A percentile compares a stretch with the other conserved stretches of the same genome.
Conservation (phyloP, 2,888 invertebrate species). For the Euplagia quadripunctaria region DNA sequence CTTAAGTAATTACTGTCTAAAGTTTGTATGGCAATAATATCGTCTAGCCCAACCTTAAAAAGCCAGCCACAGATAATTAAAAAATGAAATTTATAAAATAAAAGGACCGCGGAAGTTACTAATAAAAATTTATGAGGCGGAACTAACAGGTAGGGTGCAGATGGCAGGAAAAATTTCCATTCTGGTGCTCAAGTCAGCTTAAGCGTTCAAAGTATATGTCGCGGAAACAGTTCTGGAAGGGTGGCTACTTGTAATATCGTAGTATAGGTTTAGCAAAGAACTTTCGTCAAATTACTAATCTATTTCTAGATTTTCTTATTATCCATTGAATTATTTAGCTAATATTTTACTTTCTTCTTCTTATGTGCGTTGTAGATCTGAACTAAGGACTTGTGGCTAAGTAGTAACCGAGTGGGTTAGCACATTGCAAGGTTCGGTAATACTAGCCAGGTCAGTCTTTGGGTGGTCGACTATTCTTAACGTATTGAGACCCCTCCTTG, state of each 20-base stretch:
- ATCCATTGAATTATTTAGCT: background rate
- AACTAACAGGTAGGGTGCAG: conserved; percentile 25
- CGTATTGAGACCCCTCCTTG: too few species aligned
- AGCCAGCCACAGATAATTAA: background rate
- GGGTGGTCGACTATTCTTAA: too few species aligned
- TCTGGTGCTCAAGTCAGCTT: conserved; percentile 10
- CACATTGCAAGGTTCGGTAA: too few species aligned
- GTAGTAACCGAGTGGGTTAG: too few species aligned
- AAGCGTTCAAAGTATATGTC: conserved; percentile 11
- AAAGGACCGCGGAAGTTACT: conserved; percentile 11
- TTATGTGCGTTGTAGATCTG: background rate
- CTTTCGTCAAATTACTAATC: background rate
- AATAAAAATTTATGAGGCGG: conserved; percentile 44
- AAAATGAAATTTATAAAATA: conserved; percentile 8
- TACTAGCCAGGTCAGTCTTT: too few species aligned
- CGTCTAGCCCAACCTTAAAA: background rate
- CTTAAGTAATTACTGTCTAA: background rate
- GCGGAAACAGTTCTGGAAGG: background rate
- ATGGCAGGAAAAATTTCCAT: conserved; percentile 15
- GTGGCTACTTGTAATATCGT: background rate
- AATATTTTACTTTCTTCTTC: background rate
- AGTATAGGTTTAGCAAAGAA: background rate
- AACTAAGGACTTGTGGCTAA: too few species aligned
- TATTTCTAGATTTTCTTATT: background rate
- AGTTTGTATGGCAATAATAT: background rate